Evolutionary conservation across 2,797 vertebrate genomes (phyloP), one percentile per base, ranked within the genome.

Genomic region (Neosilurus hyrtlii): DNA sequence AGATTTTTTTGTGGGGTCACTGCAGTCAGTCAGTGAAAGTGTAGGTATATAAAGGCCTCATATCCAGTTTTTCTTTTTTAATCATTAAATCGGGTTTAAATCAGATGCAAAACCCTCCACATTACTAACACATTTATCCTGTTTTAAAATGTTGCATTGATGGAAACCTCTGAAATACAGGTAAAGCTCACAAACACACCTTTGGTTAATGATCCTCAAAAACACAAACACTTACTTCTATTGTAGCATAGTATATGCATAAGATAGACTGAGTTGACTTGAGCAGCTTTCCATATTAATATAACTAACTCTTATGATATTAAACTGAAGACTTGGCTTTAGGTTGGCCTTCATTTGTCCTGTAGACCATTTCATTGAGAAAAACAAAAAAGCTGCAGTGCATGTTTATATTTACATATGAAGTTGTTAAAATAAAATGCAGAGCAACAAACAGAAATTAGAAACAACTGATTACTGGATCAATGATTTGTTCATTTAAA

Each of bases 141-240:
- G 62, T 76, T 61, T 30, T 62, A 16, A 78, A 78, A 83, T n/a
- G 20, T 80, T 68, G 65, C 65, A 59, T 49, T 59, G 24, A 12
- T 70, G 2, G 18, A 70, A 70, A 70, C 7, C n/a, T 70, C 22
- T 59, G 61, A 72, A 82, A 81, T 37, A 76, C 76, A 20, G 65
- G 30, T 80, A 79, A 81, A 67, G 71, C 76, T 86, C 20, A 84
- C 71, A 83, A 59, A 68, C 63, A 83, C 73, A 82, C 75, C 66
- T 88, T 88, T 88, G 87, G 85, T 88, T 82, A 43, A 81, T 84
- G 80, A 78, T 84, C n/a, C 77, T 75, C 72, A 67, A 81, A 86
- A 79, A 82, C 20, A 35, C 37, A 82, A 84, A 76, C 67, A 83
- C 63, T 56, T 14, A 52, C 30, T 22, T 63, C 52, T 59, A 56